phyloP scores from a whole-genome alignment of 2,888 invertebrate species.

The Aelia acuminata region DNA sequence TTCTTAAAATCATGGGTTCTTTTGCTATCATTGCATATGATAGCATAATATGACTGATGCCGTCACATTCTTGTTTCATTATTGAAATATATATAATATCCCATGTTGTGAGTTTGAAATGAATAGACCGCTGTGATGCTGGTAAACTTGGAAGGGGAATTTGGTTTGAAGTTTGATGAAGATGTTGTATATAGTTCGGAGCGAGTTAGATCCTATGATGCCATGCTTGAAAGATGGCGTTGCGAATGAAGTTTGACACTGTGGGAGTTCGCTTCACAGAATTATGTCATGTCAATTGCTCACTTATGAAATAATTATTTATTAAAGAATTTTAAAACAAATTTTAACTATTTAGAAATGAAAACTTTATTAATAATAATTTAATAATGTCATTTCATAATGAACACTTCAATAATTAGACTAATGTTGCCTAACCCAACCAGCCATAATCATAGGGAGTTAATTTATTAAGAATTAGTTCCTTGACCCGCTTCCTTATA shows the following conservation, averaged over 20 bases:
- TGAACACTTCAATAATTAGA: too few relatives aligned
- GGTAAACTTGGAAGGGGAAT: neutral
- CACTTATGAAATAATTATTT: neutral
- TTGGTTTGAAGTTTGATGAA: constrained; percentile 36
- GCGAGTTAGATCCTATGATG: neutral
- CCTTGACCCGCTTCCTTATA: too few relatives aligned
- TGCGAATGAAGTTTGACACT: constrained; percentile 19
- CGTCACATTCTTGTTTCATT: too few relatives aligned
- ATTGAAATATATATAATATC: neutral
- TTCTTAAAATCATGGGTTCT: too few relatives aligned
- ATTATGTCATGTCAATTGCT: neutral
- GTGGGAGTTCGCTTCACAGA: neutral
- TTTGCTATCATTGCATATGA: too few relatives aligned
- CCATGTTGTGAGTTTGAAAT: neutral
- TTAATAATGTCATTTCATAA: too few relatives aligned
- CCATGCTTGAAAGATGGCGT: neutral
- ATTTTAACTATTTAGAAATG: neutral
- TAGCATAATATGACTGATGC: too few relatives aligned
- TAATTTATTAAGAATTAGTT: neutral
- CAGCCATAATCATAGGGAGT: too few relatives aligned
- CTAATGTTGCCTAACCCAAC: too few relatives aligned
- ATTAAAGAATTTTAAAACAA: neutral
- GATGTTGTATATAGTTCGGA: neutral
- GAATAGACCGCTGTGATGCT: neutral
- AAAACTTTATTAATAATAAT: too few relatives aligned